phyloP scores from a whole-genome alignment of 2,888 invertebrate species.

The Athalia circularis region DNA sequence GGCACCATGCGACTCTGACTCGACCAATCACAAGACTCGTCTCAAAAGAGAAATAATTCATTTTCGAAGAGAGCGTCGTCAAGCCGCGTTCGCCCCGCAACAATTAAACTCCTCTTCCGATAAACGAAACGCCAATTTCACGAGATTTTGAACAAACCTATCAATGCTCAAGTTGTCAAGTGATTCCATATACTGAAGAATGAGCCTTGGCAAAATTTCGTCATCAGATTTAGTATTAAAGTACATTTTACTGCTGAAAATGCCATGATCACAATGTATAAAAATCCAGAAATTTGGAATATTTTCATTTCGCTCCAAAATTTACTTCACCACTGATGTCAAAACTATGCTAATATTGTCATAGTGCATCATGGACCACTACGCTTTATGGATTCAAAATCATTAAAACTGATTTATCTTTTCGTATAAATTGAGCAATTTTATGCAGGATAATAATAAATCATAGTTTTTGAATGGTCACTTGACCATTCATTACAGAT shows the following conservation, averaged over 20 bases:
- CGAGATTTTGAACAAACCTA: neutral
- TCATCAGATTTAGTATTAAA: too few species aligned
- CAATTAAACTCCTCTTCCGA: conserved; percentile 1
- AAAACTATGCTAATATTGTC: conserved; percentile 4
- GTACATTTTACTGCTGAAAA: neutral
- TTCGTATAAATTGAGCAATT: neutral
- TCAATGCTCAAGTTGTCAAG: neutral
- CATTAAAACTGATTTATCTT: neutral
- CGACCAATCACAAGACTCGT: conserved; percentile 24
- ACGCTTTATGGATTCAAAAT: neutral
- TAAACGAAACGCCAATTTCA: neutral
- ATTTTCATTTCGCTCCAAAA: conserved; percentile 2
- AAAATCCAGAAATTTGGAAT: conserved; percentile 1
- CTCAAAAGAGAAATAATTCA: conserved; percentile 14
- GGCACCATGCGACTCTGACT: conserved; percentile 6
- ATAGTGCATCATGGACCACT: neutral
- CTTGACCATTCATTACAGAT: conserved; percentile 5
- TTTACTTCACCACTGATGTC: neutral
- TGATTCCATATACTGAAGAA: too few species aligned
- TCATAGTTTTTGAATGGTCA: neutral
- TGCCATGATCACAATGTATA: neutral
- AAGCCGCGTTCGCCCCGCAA: neutral
- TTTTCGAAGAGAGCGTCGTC: neutral
- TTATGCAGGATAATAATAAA: neutral
- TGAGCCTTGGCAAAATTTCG: too few species aligned